Base-by-base conservation (phyloP, 1,140 invertebrate species). In the Pantala flavescens region DNA sequence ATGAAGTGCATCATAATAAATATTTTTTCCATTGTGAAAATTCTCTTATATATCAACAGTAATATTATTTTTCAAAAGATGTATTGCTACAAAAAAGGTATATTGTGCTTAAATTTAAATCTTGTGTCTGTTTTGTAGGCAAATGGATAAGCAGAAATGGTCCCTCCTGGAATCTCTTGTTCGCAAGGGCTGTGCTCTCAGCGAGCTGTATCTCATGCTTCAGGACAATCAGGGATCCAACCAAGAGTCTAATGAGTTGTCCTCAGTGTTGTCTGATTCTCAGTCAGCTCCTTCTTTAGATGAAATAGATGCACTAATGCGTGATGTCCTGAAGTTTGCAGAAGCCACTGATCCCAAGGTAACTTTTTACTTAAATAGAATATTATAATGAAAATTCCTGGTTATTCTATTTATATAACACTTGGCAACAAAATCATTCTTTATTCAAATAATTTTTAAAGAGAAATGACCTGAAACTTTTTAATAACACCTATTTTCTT, bases 91-190 rank as follows among this genome's bases (percentile, higher is more conserved):
- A 2, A 36, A 36, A 9, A 36, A 36, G 28, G 28, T 5, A 36
- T 36, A 5, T 36, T 36, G 9, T 36, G 28, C 9, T 36, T 36
- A 5, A 2, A 36, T 36, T 9, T 5, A 36, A 5, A 5, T 36
- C 28, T 36, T 36, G 28, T 36, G n/a, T n/a, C n/a, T n/a, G n/a
- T 36, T 36, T 36, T 36, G 28, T 80, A 91, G 91, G 74, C 85
- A 87, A 76, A 93, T 94, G 87, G 95, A 97, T 49, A 93, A 92
- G 79, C 89, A 93, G 79, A 93, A 91, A 80, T 87, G 82, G 71
- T 88, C 87, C 75, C 83, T 95, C 43, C 82, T 96, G 43, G 94
- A 97, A 77, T 90, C 92, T 21, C 81, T 94, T 23, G 86, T 88
- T 49, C 89, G 90, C 75, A 91, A 90, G 82, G 93, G 91, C 70